phyloP scores from a whole-genome alignment of 2,797 vertebrate genomes.

The Eidolon dupreanum region DNA sequence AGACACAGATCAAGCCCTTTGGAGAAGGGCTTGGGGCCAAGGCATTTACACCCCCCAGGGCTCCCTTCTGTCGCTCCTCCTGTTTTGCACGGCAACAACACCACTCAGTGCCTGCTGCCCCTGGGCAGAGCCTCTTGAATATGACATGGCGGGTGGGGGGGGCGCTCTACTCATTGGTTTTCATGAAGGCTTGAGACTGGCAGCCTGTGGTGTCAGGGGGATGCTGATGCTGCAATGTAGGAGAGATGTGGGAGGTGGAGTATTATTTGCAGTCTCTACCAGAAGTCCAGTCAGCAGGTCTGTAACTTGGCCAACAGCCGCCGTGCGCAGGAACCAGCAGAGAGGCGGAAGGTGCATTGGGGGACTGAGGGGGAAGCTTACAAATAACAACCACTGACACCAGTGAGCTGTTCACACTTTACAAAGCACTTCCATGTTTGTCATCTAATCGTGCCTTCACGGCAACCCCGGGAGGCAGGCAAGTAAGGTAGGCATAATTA shows the following conservation, averaged over 20 bases:
- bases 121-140: neutral
- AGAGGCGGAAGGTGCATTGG: constrained; percentile 26
- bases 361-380: neutral
- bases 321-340: neutral
- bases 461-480: neutral
- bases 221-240: neutral
- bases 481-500: neutral
- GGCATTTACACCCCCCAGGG: constrained; percentile 73
- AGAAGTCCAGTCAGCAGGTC: neutral
- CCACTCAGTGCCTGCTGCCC: constrained; percentile 5
- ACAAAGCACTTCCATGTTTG: neutral
- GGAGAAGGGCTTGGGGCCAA: constrained; percentile 71
- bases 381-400: neutral
- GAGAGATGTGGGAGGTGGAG: neutral
- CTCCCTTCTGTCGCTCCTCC: constrained; percentile 80
- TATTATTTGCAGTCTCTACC: neutral
- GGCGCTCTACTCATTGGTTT: constrained; percentile 3
- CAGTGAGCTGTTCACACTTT: neutral
- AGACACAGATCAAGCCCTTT: constrained; percentile 73
- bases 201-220: neutral
- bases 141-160: constrained; percentile 44
- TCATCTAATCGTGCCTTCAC: neutral
- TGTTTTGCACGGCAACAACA: constrained; percentile 59
- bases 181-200: neutral
- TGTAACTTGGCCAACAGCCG: neutral